These are phyloP conservation scores for Caenorhabditis briggsae DNA, from an alignment of 1,140 invertebrate genomes.

Conservation along the genomic window DNA sequence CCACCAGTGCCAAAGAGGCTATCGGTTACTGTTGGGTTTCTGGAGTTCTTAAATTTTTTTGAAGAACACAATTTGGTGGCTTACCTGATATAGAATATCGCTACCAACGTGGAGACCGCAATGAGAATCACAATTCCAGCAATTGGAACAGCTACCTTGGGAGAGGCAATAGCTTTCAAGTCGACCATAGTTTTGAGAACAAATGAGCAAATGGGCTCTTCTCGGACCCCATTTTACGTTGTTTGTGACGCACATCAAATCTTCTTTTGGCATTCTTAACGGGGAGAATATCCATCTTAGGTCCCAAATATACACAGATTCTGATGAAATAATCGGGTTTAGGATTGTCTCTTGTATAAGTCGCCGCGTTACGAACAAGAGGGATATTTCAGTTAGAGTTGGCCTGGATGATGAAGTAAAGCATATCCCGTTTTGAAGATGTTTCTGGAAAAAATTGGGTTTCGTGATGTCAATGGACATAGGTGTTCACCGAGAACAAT, in stretches of 20 bases:
- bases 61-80: not conserved
- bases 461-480: no score
- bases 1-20: slow-evolving; percentile 7
- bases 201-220: slow-evolving; percentile 17
- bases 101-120: slow-evolving; percentile 23
- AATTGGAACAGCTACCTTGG: slow-evolving; percentile 49
- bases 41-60: not conserved
- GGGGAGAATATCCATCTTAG: slow-evolving; percentile 3
- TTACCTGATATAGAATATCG: slow-evolving; percentile 53
- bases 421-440: no score
- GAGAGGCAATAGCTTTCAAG: slow-evolving; percentile 25
- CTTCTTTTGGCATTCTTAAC: slow-evolving; percentile 1
- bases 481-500: no score
- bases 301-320: slow-evolving; percentile 7
- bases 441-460: no score
- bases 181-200: slow-evolving; percentile 32
- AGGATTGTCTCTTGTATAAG: not conserved
- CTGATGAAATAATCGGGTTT: not conserved
- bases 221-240: not conserved
- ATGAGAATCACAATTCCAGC: slow-evolving; percentile 38
- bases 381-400: not conserved
- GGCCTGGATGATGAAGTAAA: no score
- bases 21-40: slow-evolving; percentile 54
- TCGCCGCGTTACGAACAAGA: not conserved
- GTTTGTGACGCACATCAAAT: slow-evolving; percentile 42